Percentiles rank a stretch among this genome's conserved stretches.
These are phyloP conservation scores for Calephelis virginiensis DNA, from an alignment of 1,140 invertebrate species.

Conservation along the genomic window DNA sequence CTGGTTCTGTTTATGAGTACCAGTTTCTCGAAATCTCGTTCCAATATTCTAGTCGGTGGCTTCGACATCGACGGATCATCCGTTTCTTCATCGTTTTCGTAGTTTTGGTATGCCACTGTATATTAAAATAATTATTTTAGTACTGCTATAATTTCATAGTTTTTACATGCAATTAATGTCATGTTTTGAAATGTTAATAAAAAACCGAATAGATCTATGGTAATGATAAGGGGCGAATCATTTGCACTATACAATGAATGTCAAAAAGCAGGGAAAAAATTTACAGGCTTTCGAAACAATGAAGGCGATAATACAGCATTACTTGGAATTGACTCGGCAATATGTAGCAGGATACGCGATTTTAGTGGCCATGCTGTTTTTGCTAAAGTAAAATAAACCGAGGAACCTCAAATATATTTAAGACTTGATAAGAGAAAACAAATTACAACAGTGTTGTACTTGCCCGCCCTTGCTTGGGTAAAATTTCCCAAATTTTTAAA, in stretches of 20 bases:
- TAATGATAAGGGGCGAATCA: constrained; percentile 6
- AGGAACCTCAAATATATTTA: background rate
- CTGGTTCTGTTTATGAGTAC: constrained; percentile 87
- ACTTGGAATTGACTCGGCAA: background rate
- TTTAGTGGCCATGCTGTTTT: background rate
- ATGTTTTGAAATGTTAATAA: constrained; percentile 8
- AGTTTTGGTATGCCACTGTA: constrained; percentile 63
- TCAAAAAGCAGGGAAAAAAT: constrained; percentile 6
- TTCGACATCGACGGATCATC: constrained; percentile 62
- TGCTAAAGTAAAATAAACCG: background rate
- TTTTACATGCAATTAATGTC: constrained; percentile 27
- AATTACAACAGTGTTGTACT: no score
- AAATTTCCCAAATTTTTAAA: no score
- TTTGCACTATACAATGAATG: constrained; percentile 12
- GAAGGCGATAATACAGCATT: background rate
- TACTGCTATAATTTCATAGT: background rate
- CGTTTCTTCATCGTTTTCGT: constrained; percentile 72
- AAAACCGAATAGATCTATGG: constrained; percentile 1
- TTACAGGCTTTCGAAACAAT: constrained; percentile 5
- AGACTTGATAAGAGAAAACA: no score
- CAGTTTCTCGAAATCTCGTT: constrained; percentile 79
- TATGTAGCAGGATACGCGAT: constrained; percentile 6
- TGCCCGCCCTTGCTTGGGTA: no score
- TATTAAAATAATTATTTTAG: constrained; percentile 14
- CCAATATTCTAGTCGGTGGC: constrained; percentile 69